These are phyloP conservation scores for Poeciliopsis prolifica DNA, from an alignment of 2,113 vertebrate genomes.

Conservation along the genomic window DNA sequence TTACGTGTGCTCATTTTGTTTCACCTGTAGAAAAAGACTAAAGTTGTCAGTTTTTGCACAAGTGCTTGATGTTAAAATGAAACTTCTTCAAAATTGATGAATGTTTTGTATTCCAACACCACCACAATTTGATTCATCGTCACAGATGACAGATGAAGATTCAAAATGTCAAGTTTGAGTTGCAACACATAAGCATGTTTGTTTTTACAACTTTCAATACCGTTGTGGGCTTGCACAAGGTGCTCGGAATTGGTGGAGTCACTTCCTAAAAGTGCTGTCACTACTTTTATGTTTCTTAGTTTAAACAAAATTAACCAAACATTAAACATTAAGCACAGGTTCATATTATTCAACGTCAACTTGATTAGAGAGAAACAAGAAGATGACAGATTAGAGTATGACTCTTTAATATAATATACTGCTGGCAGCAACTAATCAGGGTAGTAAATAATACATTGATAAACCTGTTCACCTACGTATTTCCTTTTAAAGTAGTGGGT, in stretches of 20 bases:
- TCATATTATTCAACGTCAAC: too few relatives aligned
- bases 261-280: too few relatives aligned
- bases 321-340: too few relatives aligned
- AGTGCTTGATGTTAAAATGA: neutral
- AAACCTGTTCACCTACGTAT: neutral
- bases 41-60: too few relatives aligned
- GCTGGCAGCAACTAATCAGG: neutral
- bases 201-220: neutral
- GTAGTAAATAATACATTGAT: neutral
- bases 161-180: neutral
- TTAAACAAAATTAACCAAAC: too few relatives aligned
- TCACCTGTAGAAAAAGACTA: too few relatives aligned
- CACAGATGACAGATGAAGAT: neutral
- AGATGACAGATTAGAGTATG: neutral
- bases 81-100: neutral
- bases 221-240: neutral
- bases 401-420: neutral
- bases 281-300: too few relatives aligned
- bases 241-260: neutral
- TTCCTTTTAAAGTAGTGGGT: neutral
- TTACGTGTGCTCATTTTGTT: too few relatives aligned
- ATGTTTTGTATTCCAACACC: neutral
- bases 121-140: neutral
- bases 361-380: neutral
- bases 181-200: neutral